Conservation (phyloP, 2,797 vertebrate species). For the Pygocentrus nattereri region DNA sequence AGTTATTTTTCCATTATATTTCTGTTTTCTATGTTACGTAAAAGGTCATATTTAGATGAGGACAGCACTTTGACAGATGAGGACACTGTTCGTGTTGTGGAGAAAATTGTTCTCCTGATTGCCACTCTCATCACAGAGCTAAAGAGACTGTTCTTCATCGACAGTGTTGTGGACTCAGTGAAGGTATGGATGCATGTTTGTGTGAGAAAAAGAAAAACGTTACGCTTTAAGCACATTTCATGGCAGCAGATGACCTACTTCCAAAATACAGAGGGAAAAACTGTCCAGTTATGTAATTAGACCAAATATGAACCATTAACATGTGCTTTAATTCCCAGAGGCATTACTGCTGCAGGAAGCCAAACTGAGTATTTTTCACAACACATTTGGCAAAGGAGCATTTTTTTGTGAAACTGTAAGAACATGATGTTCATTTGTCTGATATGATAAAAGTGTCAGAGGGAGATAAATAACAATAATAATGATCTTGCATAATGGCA, state of each 20-base stretch:
- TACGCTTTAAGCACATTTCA: slow-evolving; percentile 18
- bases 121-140: slow-evolving; percentile 80
- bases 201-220: not conserved
- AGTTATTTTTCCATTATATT: not conserved
- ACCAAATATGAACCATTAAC: slow-evolving; percentile 19
- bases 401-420: not conserved
- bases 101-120: slow-evolving; percentile 77
- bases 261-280: slow-evolving; percentile 25
- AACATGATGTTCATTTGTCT: not conserved
- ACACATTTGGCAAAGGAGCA: not conserved
- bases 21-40: slow-evolving; percentile 24
- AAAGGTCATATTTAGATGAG: slow-evolving; percentile 84
- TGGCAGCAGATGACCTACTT: slow-evolving; percentile 40
- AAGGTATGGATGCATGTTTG: slow-evolving; percentile 78
- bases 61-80: slow-evolving; percentile 85
- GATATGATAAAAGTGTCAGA: not conserved
- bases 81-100: slow-evolving; percentile 83
- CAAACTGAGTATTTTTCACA: not conserved
- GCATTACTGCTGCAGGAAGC: slow-evolving; percentile 9
- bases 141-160: slow-evolving; percentile 87
- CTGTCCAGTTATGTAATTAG: slow-evolving; percentile 32
- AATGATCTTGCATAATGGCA: too few species aligned
- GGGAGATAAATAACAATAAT: not conserved
- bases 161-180: slow-evolving; percentile 85
- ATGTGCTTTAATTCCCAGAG: slow-evolving; percentile 30